Evolutionary conservation across 1,140 invertebrate species (phyloP).

Genomic region (Asobara japonica): DNA sequence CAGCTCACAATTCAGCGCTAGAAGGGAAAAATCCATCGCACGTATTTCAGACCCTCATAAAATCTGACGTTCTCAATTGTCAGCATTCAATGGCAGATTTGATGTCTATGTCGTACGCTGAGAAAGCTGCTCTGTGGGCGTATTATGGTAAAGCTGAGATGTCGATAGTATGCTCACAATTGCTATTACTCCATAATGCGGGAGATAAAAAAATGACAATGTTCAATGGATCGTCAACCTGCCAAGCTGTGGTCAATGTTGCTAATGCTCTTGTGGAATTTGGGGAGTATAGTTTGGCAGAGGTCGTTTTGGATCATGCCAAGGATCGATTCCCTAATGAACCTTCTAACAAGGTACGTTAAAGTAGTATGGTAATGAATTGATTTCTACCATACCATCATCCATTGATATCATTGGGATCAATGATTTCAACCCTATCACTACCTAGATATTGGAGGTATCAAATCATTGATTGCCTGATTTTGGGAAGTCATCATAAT

Average conservation of each 20-base stretch:
- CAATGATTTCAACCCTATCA: no score
- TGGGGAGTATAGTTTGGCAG: constrained; percentile 71
- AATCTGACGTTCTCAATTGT: constrained; percentile 86
- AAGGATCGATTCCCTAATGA: constrained; percentile 72
- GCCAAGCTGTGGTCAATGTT: constrained; percentile 77
- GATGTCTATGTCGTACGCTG: constrained; percentile 78
- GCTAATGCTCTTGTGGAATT: constrained; percentile 72
- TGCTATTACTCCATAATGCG: constrained; percentile 80
- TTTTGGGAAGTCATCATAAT: no score
- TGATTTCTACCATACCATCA: not conserved
- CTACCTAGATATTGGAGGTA: no score
- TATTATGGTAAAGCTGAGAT: constrained; percentile 88
- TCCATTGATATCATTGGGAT: not conserved
- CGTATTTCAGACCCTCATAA: constrained; percentile 76
- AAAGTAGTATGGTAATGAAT: no score
- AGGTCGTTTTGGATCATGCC: constrained; percentile 69
- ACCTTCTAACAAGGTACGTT: constrained; percentile 63
- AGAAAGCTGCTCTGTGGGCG: constrained; percentile 85
- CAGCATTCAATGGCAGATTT: constrained; percentile 85
- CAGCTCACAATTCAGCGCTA: constrained; percentile 60
- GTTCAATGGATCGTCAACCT: constrained; percentile 76
- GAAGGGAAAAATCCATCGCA: constrained; percentile 58
- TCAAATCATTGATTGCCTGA: no score
- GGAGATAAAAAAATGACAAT: constrained; percentile 69
- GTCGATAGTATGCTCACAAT: constrained; percentile 79